Percentiles rank a stretch among this genome's conserved stretches.
Conservation (phyloP, 2,888 invertebrate species). For the Parnassius apollo region DNA sequence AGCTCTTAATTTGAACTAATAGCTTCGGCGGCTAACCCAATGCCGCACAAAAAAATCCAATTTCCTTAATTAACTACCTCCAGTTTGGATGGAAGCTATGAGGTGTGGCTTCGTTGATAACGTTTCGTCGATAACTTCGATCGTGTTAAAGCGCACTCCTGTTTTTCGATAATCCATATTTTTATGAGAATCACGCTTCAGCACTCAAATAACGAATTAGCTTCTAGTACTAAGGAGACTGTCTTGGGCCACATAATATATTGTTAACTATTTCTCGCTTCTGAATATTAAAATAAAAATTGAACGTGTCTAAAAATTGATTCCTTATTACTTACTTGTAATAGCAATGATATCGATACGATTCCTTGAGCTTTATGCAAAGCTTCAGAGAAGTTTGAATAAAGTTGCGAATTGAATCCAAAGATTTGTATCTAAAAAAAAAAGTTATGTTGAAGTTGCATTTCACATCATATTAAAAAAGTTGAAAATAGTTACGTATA, state of each 20-base stretch:
- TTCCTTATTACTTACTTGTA: constrained; percentile 87
- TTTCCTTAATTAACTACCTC: constrained; percentile 78
- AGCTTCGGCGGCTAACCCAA: constrained; percentile 74
- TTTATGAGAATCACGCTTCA: constrained; percentile 21
- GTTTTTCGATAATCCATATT: constrained; percentile 32
- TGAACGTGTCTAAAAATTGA: background rate
- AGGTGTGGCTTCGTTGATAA: constrained; percentile 68
- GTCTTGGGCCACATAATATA: background rate
- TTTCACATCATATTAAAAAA: background rate
- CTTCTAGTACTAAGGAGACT: constrained; percentile 9
- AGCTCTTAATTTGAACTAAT: constrained; percentile 80
- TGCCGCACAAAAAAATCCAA: constrained; percentile 76
- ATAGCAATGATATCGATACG: constrained; percentile 94
- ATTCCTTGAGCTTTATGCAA: constrained; percentile 96
- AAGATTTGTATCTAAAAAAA: constrained; percentile 96
- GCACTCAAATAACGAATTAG: constrained; percentile 24
- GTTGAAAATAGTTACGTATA: background rate
- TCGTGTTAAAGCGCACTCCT: constrained; percentile 55
- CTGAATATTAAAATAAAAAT: too few species aligned
- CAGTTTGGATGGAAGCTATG: constrained; percentile 63
- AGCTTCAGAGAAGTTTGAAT: constrained; percentile 97
- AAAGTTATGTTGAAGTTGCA: too few species aligned
- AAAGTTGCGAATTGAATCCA: constrained; percentile 98
- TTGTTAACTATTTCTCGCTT: background rate
- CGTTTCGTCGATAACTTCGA: constrained; percentile 63